These are phyloP conservation scores for Platysteira castanea DNA, from an alignment of 2,113 vertebrate genomes.

Conservation along the genomic window DNA sequence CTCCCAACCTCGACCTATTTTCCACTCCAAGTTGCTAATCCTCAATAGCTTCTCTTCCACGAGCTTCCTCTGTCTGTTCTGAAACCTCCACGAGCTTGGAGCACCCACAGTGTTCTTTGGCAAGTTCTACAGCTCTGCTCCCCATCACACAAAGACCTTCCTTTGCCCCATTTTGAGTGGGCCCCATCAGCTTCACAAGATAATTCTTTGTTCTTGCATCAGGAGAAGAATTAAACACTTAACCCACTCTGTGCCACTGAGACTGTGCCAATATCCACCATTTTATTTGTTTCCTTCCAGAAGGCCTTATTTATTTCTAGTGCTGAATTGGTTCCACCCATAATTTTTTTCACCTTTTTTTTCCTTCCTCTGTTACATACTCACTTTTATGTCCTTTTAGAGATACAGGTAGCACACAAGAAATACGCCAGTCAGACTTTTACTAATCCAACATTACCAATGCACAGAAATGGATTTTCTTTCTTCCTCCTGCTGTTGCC, in stretches of 20 bases:
- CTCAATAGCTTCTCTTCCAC: background rate
- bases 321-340: background rate
- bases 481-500: background rate
- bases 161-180: background rate
- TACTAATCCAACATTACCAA: background rate
- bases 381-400: background rate
- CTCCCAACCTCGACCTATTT: fast-evolving
- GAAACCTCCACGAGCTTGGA: background rate
- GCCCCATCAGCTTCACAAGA: background rate
- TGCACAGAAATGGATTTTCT: background rate
- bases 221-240: background rate
- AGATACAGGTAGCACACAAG: background rate
- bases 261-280: background rate
- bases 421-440: background rate
- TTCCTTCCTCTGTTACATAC: background rate
- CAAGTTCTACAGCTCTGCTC: background rate
- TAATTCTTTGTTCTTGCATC: background rate
- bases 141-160: background rate
- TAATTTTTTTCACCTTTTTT: background rate
- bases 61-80: background rate
- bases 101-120: fast-evolving
- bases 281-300: background rate
- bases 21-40: background rate
- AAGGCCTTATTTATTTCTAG: background rate
- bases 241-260: background rate